A percentile compares a stretch with the other conserved stretches of the same genome.
These are phyloP conservation scores for Diadegma fenestrale DNA, from an alignment of 2,888 invertebrate species.

Conservation along the genomic window DNA sequence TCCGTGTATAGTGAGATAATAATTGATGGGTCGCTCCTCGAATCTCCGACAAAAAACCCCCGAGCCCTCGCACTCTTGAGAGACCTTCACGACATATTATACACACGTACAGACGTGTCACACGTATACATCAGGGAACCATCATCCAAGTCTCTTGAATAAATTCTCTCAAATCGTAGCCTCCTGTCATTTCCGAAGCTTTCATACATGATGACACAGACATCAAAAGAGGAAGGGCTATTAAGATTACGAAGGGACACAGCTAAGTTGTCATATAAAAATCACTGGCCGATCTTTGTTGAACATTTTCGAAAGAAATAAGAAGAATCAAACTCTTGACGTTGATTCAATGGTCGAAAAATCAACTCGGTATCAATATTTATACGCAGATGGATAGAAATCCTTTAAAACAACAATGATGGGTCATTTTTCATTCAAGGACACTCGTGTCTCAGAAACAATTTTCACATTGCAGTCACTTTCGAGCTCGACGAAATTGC, in stretches of 20 bases:
- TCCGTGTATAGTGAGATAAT: slow-evolving; percentile 58
- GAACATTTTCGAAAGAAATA: neutral
- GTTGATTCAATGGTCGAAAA: neutral
- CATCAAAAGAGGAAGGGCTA: slow-evolving; percentile 12
- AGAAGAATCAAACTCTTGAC: neutral
- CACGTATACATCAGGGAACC: neutral
- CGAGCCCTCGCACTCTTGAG: slow-evolving; percentile 34
- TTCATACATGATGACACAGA: slow-evolving; percentile 45
- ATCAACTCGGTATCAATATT: neutral
- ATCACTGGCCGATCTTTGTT: neutral
- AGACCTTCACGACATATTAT: slow-evolving; percentile 56
- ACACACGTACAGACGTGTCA: slow-evolving; percentile 4
- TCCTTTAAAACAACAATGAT: neutral
- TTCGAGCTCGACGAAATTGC: neutral
- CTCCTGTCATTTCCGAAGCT: slow-evolving; percentile 52
- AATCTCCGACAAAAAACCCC: slow-evolving; percentile 29
- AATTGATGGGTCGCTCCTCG: slow-evolving; percentile 66
- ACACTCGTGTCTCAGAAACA: neutral
- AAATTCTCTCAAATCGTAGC: slow-evolving; percentile 57
- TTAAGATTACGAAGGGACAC: slow-evolving; percentile 15
- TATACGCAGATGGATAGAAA: neutral
- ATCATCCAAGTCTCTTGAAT: slow-evolving; percentile 53
- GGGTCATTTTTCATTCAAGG: neutral
- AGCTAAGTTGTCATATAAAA: slow-evolving; percentile 21
- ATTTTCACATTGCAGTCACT: neutral